These are phyloP conservation scores for Synanthedon vespiformis DNA, from an alignment of 2,888 invertebrate genomes.

Conservation along the genomic window DNA sequence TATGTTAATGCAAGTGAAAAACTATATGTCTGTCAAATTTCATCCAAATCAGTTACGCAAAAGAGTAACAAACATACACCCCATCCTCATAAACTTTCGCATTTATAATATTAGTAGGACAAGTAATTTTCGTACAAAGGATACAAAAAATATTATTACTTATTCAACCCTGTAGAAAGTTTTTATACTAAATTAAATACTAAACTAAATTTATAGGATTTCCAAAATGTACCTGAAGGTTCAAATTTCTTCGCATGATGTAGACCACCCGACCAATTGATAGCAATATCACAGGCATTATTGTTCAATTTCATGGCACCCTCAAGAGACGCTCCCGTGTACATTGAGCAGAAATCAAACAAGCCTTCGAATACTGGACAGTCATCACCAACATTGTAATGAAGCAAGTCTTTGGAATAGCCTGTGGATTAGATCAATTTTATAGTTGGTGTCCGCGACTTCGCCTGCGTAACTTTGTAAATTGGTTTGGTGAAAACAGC, in stretches of 20 bases:
- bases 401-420: conserved; percentile 91
- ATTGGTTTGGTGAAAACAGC: too few relatives aligned
- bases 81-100: too few relatives aligned
- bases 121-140: too few relatives aligned
- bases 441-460: background rate
- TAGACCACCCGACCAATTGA: conserved; percentile 99
- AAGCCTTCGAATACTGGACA: conserved; percentile 96
- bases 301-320: conserved; percentile 97
- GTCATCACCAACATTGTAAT: conserved; percentile 98
- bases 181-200: too few relatives aligned
- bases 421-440: conserved; percentile 35
- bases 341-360: conserved; percentile 98
- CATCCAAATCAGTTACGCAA: too few relatives aligned
- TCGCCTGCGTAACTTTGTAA: too few relatives aligned
- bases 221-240: conserved; percentile 77
- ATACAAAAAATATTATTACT: background rate
- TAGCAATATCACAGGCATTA: conserved; percentile 95
- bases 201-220: background rate
- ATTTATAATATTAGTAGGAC: too few relatives aligned
- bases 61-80: too few relatives aligned
- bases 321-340: conserved; percentile 97
- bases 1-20: too few relatives aligned
- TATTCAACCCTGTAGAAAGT: background rate
- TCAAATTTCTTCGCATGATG: conserved; percentile 99
- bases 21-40: too few relatives aligned